Evolutionary conservation across 2,797 vertebrate genomes (phyloP).

Genomic region (Podarcis siculus): DNA sequence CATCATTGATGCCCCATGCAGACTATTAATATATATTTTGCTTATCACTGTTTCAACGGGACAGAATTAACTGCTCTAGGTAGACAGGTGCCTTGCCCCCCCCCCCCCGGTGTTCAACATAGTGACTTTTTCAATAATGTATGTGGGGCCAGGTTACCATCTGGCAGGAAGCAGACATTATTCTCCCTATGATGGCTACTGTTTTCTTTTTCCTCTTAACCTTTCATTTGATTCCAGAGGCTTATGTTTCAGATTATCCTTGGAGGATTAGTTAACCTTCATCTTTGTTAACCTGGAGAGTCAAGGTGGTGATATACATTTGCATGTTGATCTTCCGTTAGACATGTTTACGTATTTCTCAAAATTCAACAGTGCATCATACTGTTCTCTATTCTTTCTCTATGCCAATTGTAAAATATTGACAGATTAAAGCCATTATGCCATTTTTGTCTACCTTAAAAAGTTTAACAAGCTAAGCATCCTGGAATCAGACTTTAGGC

Average conservation of each 20-base stretch:
- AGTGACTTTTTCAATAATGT: not conserved
- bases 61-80: not conserved
- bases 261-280: not conserved
- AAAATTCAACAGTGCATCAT: not conserved
- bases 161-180: accelerated
- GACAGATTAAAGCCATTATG: constrained; percentile 51
- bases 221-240: constrained; percentile 17
- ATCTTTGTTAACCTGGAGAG: constrained; percentile 13
- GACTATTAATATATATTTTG: not conserved
- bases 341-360: not conserved
- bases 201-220: not conserved
- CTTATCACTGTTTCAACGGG: not conserved
- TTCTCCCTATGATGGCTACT: not conserved
- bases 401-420: constrained; percentile 39
- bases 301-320: constrained; percentile 18
- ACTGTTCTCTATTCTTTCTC: not conserved
- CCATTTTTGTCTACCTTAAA: constrained; percentile 47
- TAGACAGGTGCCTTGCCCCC: not conserved
- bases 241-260: not conserved
- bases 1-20: not conserved
- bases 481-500: constrained; percentile 40
- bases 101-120: not conserved
- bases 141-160: not conserved
- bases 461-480: constrained; percentile 35
- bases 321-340: not conserved